A percentile compares a stretch with the other conserved stretches of the same genome.
phyloP scores from a whole-genome alignment of 2,888 invertebrate species.

The Heteromyza rotundicornis region DNA sequence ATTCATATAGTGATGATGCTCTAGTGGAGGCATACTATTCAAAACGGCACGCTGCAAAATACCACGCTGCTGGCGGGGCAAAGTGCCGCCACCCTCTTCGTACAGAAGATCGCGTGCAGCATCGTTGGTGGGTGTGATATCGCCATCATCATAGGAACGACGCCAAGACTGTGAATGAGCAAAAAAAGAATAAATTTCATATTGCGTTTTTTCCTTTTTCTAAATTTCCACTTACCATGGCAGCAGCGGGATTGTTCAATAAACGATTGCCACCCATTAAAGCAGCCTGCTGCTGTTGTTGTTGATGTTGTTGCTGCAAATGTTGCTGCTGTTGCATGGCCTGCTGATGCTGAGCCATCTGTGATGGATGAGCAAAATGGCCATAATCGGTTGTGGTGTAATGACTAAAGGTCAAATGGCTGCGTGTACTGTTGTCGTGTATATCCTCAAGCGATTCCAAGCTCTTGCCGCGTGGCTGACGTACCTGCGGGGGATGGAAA shows the following conservation, averaged over 20 bases:
- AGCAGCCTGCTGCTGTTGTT: conserved; percentile 36
- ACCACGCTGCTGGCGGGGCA: conserved; percentile 78
- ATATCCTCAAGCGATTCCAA: conserved; percentile 85
- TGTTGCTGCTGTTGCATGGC: conserved; percentile 39
- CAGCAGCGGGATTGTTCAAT: conserved; percentile 54
- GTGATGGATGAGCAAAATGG: conserved; percentile 55
- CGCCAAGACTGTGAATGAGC: conserved; percentile 66
- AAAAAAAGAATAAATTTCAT: conserved; percentile 3
- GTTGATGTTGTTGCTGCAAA: conserved; percentile 39
- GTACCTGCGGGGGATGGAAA: too few species aligned
- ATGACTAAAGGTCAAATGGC: conserved; percentile 63
- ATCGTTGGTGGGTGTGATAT: conserved; percentile 89
- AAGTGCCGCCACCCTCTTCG: conserved; percentile 79
- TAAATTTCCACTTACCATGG: conserved; percentile 45
- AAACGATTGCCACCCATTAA: conserved; percentile 38
- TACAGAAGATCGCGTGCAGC: conserved; percentile 59
- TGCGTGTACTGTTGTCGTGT: conserved; percentile 67
- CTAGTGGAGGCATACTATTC: conserved; percentile 59
- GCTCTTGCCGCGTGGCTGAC: conserved; percentile 84
- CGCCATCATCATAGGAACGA: conserved; percentile 86
- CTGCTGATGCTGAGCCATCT: conserved; percentile 38
- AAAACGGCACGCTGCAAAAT: conserved; percentile 58
- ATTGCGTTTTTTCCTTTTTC: too few species aligned
- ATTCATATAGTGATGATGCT: conserved; percentile 61
- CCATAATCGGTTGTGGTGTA: conserved; percentile 62